Percentiles rank a stretch among this genome's conserved stretches.
phyloP scores from a whole-genome alignment of 2,113 vertebrate species.

The Ptilorrhoa leucosticta region DNA sequence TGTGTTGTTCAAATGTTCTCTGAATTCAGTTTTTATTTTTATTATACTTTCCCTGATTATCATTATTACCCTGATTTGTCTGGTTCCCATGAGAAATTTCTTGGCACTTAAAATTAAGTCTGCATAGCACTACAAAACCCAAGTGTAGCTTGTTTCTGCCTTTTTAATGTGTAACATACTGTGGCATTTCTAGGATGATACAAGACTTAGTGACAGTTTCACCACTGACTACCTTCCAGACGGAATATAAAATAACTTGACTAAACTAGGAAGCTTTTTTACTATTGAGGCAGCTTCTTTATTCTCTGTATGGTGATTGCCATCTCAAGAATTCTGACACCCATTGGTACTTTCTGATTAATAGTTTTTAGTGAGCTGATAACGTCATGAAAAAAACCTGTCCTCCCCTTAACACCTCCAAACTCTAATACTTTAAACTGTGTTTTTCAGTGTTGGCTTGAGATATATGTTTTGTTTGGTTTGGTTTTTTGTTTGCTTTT shows the following conservation, averaged over 20 bases:
- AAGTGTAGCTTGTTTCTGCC: background rate
- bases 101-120: background rate
- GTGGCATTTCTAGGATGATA: background rate
- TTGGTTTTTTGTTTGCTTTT: background rate
- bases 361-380: background rate
- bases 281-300: background rate
- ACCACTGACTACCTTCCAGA: background rate
- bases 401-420: background rate
- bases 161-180: background rate
- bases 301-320: background rate
- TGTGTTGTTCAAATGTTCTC: background rate
- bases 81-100: background rate
- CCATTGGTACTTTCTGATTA: background rate
- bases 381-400: background rate
- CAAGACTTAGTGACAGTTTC: background rate
- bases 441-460: background rate
- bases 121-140: background rate
- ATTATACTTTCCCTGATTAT: background rate
- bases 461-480: background rate
- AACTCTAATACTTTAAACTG: background rate
- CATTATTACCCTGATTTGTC: background rate
- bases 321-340: background rate
- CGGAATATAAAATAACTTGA: background rate
- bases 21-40: background rate
- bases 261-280: background rate